Evolutionary conservation across 1,140 invertebrate species (phyloP).

Genomic region (Cherax quadricarinatus): DNA sequence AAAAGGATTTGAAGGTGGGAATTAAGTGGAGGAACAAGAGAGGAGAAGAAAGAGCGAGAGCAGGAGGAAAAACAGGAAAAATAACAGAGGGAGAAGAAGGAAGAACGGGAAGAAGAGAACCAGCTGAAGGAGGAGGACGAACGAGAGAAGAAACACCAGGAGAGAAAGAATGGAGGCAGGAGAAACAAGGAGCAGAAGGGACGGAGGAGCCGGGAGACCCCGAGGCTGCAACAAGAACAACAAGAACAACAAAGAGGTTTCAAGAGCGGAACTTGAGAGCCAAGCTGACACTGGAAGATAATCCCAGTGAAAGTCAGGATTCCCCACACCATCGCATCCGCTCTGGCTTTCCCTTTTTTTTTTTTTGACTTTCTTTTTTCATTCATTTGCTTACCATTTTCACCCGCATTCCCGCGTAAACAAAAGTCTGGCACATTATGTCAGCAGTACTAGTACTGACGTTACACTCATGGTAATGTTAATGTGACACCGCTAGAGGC

Average conservation of each 20-base stretch:
- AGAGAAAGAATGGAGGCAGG: neutral
- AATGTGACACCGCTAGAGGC: neutral
- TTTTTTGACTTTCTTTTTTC: neutral
- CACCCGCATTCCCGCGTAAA: neutral
- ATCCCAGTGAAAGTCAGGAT: neutral
- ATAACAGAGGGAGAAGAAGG: too few species aligned
- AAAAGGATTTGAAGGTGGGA: too few species aligned
- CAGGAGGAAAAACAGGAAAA: too few species aligned
- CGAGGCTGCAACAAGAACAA: neutral
- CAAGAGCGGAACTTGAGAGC: neutral
- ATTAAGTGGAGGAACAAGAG: too few species aligned
- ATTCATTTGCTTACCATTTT: neutral
- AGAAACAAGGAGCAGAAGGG: neutral
- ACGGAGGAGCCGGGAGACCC: neutral
- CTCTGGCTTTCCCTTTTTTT: neutral
- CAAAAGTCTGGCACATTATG: neutral
- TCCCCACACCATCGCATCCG: neutral
- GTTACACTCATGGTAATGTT: neutral
- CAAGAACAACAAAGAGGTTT: neutral
- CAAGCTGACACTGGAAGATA: conserved; percentile 6
- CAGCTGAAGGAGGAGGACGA: too few species aligned
- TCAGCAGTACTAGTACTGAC: neutral
- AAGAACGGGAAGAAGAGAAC: neutral
- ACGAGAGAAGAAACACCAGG: too few species aligned
- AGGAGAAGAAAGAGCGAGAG: neutral